These are phyloP conservation scores for Petrolisthes manimaculis DNA, from an alignment of 2,888 invertebrate species.

Conservation along the genomic window DNA sequence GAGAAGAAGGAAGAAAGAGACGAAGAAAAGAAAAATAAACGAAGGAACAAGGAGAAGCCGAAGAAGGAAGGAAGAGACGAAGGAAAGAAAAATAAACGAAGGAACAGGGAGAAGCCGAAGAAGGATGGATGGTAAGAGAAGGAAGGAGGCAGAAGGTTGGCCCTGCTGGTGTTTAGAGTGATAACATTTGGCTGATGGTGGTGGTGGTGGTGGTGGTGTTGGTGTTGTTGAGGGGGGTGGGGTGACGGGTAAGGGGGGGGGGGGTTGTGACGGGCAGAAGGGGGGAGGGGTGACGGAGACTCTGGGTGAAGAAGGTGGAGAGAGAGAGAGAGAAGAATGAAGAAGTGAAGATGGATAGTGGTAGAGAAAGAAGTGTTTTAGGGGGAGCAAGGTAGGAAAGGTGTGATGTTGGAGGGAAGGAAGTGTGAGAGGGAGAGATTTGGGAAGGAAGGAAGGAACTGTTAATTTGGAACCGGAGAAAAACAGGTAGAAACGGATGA, in stretches of 20 bases:
- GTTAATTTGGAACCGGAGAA: background rate
- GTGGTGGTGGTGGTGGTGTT: background rate
- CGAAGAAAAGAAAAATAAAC: background rate
- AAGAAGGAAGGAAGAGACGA: background rate
- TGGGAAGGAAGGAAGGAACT: background rate
- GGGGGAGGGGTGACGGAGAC: background rate
- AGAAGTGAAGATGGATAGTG: background rate
- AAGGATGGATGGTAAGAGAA: slow-evolving; percentile 4
- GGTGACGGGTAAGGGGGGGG: background rate
- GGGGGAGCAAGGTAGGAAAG: background rate
- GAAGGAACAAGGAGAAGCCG: too few species aligned
- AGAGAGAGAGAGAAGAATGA: background rate
- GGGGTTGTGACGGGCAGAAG: background rate
- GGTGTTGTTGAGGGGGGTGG: background rate
- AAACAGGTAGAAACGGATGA: background rate
- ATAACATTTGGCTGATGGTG: background rate
- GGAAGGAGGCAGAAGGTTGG: slow-evolving; percentile 1
- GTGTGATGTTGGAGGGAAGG: background rate
- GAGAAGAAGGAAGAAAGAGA: background rate
- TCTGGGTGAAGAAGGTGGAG: background rate
- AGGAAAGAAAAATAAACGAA: background rate
- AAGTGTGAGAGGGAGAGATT: background rate
- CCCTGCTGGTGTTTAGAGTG: background rate
- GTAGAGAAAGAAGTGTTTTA: background rate
- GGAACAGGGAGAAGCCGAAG: background rate